A percentile compares a stretch with the other conserved stretches of the same genome.
Evolutionary conservation across 2,888 invertebrate species (phyloP).

Genomic region (Epiblema foenella): DNA sequence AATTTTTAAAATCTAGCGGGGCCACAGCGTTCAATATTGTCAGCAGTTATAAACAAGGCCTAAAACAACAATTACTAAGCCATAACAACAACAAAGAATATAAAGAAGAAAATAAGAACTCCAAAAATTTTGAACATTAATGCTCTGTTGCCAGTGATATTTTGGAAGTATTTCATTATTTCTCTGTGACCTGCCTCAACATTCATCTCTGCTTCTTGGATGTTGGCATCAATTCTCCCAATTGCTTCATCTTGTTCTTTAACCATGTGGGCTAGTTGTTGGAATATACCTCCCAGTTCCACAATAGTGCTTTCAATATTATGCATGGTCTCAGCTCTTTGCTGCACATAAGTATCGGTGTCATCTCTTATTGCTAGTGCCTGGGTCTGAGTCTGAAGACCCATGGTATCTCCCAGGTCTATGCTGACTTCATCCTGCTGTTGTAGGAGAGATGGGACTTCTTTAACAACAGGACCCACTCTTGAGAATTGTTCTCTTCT

Average conservation of each 20-base stretch:
- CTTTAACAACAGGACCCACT: constrained; percentile 76
- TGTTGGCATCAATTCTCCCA: constrained; percentile 98
- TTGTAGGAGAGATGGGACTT: constrained; percentile 78
- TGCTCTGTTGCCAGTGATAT: constrained; percentile 98
- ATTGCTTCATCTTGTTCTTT: constrained; percentile 99
- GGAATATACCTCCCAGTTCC: constrained; percentile 99
- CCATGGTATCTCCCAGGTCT: constrained; percentile 89
- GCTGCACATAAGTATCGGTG: constrained; percentile 95
- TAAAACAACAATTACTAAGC: constrained; percentile 80
- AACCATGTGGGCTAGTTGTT: constrained; percentile 98
- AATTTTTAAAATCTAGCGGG: too few relatives aligned
- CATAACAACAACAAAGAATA: constrained; percentile 99
- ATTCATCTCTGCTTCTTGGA: constrained; percentile 97
- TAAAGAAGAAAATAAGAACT: constrained; percentile 98
- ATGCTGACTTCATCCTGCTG: constrained; percentile 93
- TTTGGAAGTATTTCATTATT: constrained; percentile 98
- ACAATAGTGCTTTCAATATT: constrained; percentile 99
- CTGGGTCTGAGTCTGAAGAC: constrained; percentile 83
- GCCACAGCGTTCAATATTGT: too few relatives aligned
- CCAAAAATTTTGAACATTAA: constrained; percentile 99
- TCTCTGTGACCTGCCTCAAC: constrained; percentile 99
- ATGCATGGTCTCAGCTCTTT: constrained; percentile 99
- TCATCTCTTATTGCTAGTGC: constrained; percentile 92
- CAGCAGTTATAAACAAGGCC: constrained; percentile 4
- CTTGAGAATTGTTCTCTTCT: constrained; percentile 94